Percentiles rank a stretch among this genome's conserved stretches.
Evolutionary conservation across 2,797 vertebrate genomes (phyloP).

Genomic region (Poeciliopsis presidionis): DNA sequence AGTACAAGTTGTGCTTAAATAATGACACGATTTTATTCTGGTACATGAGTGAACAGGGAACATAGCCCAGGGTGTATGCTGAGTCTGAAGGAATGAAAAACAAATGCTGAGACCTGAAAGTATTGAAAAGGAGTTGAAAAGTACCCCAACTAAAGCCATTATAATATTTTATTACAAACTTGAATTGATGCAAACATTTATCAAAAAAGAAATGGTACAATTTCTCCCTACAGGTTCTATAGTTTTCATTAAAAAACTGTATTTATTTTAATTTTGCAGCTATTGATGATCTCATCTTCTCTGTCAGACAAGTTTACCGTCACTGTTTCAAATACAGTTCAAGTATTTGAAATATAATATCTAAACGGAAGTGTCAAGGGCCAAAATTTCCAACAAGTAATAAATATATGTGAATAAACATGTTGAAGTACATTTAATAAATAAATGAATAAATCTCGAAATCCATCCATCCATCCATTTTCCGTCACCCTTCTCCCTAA

Average conservation of each 20-base stretch:
- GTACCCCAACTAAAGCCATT: neutral
- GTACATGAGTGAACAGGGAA: neutral
- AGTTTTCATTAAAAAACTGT: neutral
- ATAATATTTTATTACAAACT: neutral
- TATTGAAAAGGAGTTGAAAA: neutral
- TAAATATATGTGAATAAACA: neutral
- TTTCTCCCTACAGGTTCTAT: neutral
- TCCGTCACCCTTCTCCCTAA: no score
- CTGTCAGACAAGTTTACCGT: neutral
- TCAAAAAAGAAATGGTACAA: neutral
- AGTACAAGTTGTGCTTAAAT: conserved; percentile 3
- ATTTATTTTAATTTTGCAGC: neutral
- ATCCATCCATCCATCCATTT: no score
- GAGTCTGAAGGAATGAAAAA: neutral
- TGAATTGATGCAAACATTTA: neutral
- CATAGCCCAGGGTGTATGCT: neutral
- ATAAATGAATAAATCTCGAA: neutral
- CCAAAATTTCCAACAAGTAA: neutral
- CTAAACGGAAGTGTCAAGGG: neutral
- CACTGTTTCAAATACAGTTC: neutral
- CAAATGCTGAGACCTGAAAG: neutral
- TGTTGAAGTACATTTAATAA: neutral
- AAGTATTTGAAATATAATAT: neutral
- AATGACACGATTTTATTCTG: conserved; percentile 21
- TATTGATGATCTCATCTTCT: neutral